phyloP scores from a whole-genome alignment of 1,140 invertebrate genomes.

The Drosophila auraria region DNA sequence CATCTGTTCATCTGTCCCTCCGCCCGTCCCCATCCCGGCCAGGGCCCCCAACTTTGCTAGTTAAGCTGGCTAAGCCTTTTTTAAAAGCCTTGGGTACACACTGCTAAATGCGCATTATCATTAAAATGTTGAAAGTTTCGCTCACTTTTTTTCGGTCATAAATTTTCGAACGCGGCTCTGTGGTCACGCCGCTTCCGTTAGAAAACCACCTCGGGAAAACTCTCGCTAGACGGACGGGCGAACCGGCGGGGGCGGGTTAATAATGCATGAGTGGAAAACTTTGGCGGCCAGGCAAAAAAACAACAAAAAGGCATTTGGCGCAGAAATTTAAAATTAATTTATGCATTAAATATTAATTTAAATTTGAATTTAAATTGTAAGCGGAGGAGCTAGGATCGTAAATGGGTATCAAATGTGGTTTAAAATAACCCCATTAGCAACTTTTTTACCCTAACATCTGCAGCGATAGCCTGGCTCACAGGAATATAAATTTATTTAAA shows the following conservation, averaged over 20 bases:
- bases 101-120: slow-evolving; percentile 83
- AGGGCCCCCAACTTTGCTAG: slow-evolving; percentile 70
- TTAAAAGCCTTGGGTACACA: slow-evolving; percentile 82
- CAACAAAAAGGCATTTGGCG: slow-evolving; percentile 45
- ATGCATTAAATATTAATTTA: slow-evolving; percentile 65
- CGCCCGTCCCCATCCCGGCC: background rate
- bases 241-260: slow-evolving; percentile 38
- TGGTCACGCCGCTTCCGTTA: slow-evolving; percentile 57
- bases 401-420: too few species aligned
- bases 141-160: slow-evolving; percentile 65
- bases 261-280: slow-evolving; percentile 69
- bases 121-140: slow-evolving; percentile 80
- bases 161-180: slow-evolving; percentile 63
- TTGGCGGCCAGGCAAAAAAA: slow-evolving; percentile 26
- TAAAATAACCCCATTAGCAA: too few species aligned
- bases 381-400: background rate
- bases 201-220: slow-evolving; percentile 43
- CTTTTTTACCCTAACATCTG: too few species aligned
- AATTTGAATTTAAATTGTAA: slow-evolving; percentile 36
- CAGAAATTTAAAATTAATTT: slow-evolving; percentile 60
- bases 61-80: slow-evolving; percentile 83
- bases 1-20: background rate
- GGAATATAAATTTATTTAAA: background rate
- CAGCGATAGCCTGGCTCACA: too few species aligned
- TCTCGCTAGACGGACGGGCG: slow-evolving; percentile 24